phyloP scores from a whole-genome alignment of 1,140 invertebrate species.

The Pachyrhynchus sulphureomaculatus region DNA sequence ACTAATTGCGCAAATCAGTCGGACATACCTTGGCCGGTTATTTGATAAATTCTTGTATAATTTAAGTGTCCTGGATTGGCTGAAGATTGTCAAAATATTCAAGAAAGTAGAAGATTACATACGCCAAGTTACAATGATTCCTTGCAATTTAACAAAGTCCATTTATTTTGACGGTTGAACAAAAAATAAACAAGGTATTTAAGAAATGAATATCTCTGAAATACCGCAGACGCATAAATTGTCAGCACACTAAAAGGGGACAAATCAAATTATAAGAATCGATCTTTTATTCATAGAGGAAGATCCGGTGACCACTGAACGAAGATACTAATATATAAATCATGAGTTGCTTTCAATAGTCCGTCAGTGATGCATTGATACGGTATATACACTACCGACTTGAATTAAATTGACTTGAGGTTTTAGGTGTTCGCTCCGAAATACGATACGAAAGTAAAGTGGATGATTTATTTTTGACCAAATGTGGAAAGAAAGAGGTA shows the following conservation, averaged over 20 bases:
- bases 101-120: no score
- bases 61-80: no score
- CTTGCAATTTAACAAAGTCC: no score
- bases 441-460: not conserved
- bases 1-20: no score
- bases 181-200: no score
- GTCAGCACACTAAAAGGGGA: not conserved
- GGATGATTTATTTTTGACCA: conserved; percentile 5
- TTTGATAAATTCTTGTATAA: no score
- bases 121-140: no score
- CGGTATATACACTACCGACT: not conserved
- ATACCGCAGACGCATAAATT: no score
- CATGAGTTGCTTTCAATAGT: conserved; percentile 10
- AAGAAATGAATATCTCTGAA: no score
- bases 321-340: conserved; percentile 11
- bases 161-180: no score
- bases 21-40: no score
- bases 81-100: no score
- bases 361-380: not conserved
- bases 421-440: not conserved
- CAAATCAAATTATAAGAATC: conserved; percentile 24
- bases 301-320: not conserved
- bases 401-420: conserved; percentile 13
- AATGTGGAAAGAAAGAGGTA: not conserved
- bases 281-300: conserved; percentile 20